phyloP scores from a whole-genome alignment of 2,113 vertebrate species.

The Jacana jacana region DNA sequence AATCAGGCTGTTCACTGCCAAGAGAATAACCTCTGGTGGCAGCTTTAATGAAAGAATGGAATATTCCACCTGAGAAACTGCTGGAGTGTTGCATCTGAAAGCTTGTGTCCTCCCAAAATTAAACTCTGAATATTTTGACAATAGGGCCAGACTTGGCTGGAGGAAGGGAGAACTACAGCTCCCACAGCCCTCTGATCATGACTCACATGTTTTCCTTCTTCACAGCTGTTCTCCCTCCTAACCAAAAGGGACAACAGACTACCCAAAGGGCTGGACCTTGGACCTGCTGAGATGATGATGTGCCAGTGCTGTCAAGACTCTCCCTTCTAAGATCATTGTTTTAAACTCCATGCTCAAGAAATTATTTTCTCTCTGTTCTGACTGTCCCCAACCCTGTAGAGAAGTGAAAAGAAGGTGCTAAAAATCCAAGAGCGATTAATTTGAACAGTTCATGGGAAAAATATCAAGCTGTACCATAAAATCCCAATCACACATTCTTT shows the following conservation, averaged over 20 bases:
- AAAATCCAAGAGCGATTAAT: background rate
- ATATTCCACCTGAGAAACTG: background rate
- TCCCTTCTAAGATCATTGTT: background rate
- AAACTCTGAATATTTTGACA: background rate
- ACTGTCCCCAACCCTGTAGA: background rate
- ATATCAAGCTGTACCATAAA: background rate
- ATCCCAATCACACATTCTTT: background rate
- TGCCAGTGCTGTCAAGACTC: background rate
- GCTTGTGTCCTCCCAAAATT: background rate
- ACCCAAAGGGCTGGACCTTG: constrained; percentile 34
- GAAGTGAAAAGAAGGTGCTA: background rate
- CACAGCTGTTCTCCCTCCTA: constrained; percentile 70
- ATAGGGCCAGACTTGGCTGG: background rate
- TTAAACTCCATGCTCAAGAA: background rate
- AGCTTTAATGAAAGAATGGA: background rate
- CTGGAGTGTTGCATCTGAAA: background rate
- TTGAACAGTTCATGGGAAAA: background rate
- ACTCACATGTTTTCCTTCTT: constrained; percentile 69
- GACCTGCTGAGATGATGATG: background rate
- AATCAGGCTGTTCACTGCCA: background rate
- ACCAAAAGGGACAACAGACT: constrained; percentile 34
- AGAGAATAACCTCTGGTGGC: background rate
- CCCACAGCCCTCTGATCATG: background rate
- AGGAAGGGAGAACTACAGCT: constrained; percentile 46
- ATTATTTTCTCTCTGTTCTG: background rate